Conservation (phyloP, 2,113 vertebrate genomes). For the Nematolebias whitei region DNA sequence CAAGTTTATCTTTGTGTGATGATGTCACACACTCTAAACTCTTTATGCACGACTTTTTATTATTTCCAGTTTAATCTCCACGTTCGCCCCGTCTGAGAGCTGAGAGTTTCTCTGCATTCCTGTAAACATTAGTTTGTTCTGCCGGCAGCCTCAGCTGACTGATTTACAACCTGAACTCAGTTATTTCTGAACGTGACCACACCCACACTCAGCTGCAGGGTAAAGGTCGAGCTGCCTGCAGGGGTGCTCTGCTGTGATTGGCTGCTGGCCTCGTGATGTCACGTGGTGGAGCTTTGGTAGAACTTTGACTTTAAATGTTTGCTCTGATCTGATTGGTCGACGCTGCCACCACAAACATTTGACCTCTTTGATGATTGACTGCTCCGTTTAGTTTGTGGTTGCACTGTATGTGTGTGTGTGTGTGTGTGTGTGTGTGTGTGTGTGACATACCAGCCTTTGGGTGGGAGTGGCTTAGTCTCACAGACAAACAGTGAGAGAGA, state of each 20-base stretch:
- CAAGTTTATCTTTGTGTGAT: too few species aligned
- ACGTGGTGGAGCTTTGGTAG: background rate
- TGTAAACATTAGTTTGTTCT: background rate
- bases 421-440: conserved; percentile 27
- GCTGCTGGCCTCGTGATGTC: conserved; percentile 22
- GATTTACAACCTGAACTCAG: conserved; percentile 10
- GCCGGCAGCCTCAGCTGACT: conserved; percentile 13
- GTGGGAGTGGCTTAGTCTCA: conserved; percentile 29
- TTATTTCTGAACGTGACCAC: conserved; percentile 31
- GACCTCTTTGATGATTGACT: conserved; percentile 48
- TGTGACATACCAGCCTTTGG: conserved; percentile 26
- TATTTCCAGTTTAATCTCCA: too few species aligned
- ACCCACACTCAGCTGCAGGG: conserved; percentile 15
- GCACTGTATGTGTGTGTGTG: conserved; percentile 2
- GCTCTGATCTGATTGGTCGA: conserved; percentile 29
- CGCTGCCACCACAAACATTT: conserved; percentile 15
- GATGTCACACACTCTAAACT: too few species aligned
- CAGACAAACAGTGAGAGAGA: background rate
- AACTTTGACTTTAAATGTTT: conserved; percentile 11
- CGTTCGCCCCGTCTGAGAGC: too few species aligned
- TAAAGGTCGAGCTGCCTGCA: conserved; percentile 30
- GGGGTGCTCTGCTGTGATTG: conserved; percentile 12
- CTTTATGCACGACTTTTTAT: too few species aligned
- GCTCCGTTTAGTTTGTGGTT: conserved; percentile 26
- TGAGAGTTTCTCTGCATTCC: conserved; percentile 20